Evolutionary conservation across 2,888 invertebrate species (phyloP), one percentile per base, ranked within the genome.

Genomic region (Clivina fossor): DNA sequence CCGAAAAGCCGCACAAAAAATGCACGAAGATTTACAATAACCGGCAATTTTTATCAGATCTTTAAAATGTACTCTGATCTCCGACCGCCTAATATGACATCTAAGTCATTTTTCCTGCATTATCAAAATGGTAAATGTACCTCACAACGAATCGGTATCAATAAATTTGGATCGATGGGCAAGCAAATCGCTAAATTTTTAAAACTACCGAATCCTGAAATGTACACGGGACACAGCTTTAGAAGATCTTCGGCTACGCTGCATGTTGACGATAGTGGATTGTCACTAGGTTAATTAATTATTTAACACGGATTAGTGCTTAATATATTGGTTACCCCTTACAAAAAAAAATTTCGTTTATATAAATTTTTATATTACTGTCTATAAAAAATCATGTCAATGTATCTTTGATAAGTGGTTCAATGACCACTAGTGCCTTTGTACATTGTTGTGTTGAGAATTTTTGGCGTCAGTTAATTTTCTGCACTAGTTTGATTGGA

Each of bases 171-270:
- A 2, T n/a, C n/a, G 18, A 38, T 38, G 38, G 16, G 16, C 4
- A 38, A 38, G 18, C 16, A 38, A 38, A 19, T 38, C 5, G 38
- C 38, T 8, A 38, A n/a, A 2, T 38, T 16, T 38, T 38, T 38
- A 38, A 13, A 38, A 5, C 18, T 38, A 16, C 38, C 38, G 18
- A 18, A 38, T 16, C 38, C 38, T 18, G 18, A 38, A 38, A 7
- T 38, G 2, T 38, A 13, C 18, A 38, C 38, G 4, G 38, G 38
- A 18, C 38, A 38, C 9, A 18, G 38, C 18, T 38, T 38, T 9
- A 15, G 15, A n/a, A 4, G 38, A n/a, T 16, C 38, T 8, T 38
- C 38, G 15, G 38, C 38, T 8, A 38, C 38, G 15, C n/a, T 38
- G 38, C 4, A 18, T 3, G 18, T 38, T 2, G 38, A 38, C 18